Conservation (phyloP, 1,140 invertebrate species). For the Camponotus vicinus region DNA sequence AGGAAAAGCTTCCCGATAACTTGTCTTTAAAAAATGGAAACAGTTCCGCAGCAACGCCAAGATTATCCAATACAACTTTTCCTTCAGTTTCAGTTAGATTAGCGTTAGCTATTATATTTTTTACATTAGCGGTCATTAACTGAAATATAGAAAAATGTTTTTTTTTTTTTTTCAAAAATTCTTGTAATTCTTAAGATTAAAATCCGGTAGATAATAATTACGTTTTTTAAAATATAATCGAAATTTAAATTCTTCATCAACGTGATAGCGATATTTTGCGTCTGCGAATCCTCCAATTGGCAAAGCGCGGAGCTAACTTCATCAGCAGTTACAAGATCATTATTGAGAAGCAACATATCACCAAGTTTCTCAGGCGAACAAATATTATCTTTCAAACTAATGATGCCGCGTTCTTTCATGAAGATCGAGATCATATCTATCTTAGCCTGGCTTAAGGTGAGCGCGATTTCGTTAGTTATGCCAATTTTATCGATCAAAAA, state of each 20-base stretch:
- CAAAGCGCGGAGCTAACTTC: conserved; percentile 85
- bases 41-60: conserved; percentile 84
- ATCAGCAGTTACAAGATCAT: conserved; percentile 74
- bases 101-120: conserved; percentile 85
- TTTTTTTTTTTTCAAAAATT: not conserved
- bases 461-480: conserved; percentile 74
- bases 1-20: conserved; percentile 69
- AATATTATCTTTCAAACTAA: conserved; percentile 81
- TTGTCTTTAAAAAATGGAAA: conserved; percentile 84
- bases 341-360: conserved; percentile 79
- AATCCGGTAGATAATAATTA: conserved; percentile 68
- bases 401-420: conserved; percentile 77
- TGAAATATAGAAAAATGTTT: conserved; percentile 60
- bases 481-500: conserved; percentile 78
- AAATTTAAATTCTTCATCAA: conserved; percentile 86
- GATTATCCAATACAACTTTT: conserved; percentile 82
- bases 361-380: conserved; percentile 80
- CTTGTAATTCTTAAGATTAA: not conserved
- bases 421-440: conserved; percentile 83
- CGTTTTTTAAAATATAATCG: conserved; percentile 85
- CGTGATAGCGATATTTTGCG: conserved; percentile 82
- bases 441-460: conserved; percentile 77
- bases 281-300: conserved; percentile 81
- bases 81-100: conserved; percentile 86
- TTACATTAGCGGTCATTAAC: conserved; percentile 84